Percentiles rank a stretch among this genome's conserved stretches.
Conservation (phyloP, 2,113 vertebrate species). For the Struthio camelus region DNA sequence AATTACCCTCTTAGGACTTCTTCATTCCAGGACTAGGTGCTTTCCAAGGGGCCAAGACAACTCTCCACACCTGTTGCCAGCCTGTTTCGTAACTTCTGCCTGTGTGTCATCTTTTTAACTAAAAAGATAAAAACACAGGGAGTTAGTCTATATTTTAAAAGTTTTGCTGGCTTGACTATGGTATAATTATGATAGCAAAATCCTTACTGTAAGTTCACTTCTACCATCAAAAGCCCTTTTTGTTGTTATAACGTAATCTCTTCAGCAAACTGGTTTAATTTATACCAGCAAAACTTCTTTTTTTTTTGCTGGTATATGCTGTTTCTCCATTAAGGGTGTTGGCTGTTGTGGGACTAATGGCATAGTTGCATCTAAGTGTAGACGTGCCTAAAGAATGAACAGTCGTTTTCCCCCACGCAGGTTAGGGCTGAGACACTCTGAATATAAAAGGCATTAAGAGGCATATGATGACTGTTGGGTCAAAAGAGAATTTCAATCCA, state of each 20-base stretch:
- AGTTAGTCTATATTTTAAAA: conserved; percentile 1
- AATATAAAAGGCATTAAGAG: neutral
- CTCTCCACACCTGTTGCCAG: neutral
- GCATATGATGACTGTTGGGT: neutral
- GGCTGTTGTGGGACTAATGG: neutral
- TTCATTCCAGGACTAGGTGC: neutral
- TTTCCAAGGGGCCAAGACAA: neutral
- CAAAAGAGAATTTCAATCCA: neutral
- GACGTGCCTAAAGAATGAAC: neutral
- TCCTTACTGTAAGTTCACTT: conserved; percentile 40
- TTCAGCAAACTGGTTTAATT: conserved; percentile 45
- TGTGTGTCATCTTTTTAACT: neutral
- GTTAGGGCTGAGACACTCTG: neutral
- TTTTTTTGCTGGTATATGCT: conserved; percentile 43
- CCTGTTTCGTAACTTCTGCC: neutral
- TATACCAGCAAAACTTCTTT: conserved; percentile 41
- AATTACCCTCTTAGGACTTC: neutral
- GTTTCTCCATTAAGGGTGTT: conserved; percentile 6
- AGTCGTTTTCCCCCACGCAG: fast-evolving
- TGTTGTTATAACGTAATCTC: conserved; percentile 51
- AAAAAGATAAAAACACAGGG: conserved; percentile 36
- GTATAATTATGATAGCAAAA: conserved; percentile 31
- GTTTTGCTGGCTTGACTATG: conserved; percentile 4
- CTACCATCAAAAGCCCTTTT: conserved; percentile 55
- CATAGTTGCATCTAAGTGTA: neutral